Conservation (phyloP, 1,140 invertebrate species). For the Caenorhabditis remanei region DNA sequence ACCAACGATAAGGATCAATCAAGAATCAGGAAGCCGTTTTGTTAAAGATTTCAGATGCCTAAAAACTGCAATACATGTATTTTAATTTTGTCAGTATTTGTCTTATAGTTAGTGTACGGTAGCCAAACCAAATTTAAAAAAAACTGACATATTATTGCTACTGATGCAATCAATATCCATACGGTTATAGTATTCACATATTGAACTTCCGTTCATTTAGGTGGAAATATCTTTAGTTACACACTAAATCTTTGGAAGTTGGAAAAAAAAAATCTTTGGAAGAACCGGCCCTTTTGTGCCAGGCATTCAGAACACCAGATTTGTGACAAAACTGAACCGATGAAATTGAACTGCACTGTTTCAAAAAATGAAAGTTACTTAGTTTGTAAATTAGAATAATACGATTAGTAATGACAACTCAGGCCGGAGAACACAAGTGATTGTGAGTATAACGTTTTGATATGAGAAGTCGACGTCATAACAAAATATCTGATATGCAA, state of each 20-base stretch:
- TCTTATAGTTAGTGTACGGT: neutral
- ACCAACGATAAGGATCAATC: neutral
- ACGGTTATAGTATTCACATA: neutral
- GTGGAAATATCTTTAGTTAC: conserved; percentile 23
- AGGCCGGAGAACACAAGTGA: too few species aligned
- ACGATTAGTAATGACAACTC: too few species aligned
- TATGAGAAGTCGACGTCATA: neutral
- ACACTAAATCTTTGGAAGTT: too few species aligned
- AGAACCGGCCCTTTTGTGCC: neutral
- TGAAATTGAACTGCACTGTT: too few species aligned
- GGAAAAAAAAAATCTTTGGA: too few species aligned
- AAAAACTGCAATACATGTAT: neutral
- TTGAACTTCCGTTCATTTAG: conserved; percentile 15
- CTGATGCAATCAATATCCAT: neutral
- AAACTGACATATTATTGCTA: neutral
- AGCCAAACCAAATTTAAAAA: too few species aligned
- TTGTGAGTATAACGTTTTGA: too few species aligned
- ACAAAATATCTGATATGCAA: neutral
- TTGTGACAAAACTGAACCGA: too few species aligned
- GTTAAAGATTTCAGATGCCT: neutral
- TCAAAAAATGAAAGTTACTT: too few species aligned
- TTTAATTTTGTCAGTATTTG: neutral
- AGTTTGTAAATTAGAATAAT: too few species aligned
- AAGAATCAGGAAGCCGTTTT: neutral
- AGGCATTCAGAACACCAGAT: neutral